Base-by-base conservation (phyloP, 2,797 vertebrate species). In the Pachyuromys duprasi region DNA sequence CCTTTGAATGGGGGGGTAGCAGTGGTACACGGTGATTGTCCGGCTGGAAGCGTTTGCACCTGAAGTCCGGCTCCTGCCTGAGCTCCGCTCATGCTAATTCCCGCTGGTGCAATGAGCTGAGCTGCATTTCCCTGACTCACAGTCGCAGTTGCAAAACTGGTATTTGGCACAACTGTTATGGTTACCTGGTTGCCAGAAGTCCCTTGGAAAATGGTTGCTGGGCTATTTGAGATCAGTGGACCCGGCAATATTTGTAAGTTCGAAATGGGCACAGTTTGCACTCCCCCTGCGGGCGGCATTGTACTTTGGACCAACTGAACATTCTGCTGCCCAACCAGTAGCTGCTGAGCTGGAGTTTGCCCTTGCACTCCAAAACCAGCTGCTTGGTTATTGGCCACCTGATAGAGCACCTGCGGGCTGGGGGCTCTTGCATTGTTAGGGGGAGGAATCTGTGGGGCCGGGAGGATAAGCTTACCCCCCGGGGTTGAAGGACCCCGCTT, bases 121-220 rank as follows among this genome's bases (percentile, higher is more conserved):
- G 99, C 97, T 96, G 99, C 98, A 7, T 98, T 99, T 97, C 99
- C 99, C 98, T 99, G 99, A 99, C 99, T 99, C 97, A 99, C 99
- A 90, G 99, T 99, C 95, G 99, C 99, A 98, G 99, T 99, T 97
- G 99, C 98, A 98, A 99, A 99, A 98, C 99, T 99, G 42, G 99
- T 99, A 99, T 99, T 99, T 99, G 99, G 99, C 99, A 99, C 99
- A 98, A 99, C 99, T 98, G 99, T 99, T 98, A 99, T 99, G 2
- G 99, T 99, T 98, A 99, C 99, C 98, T 99, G 99, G 98, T 99
- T 99, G 96, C 99, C 99, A 69, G 99, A 97, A 97, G 99, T 99
- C 96, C 99, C 99, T 98, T 99, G 99, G 98, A 99, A 99, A 98
- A 99, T 99, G 95, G 99, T 98, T 96, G 99, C 99, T 39, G 99